phyloP scores from a whole-genome alignment of 2,888 invertebrate species.

The Rotaria macrura region DNA sequence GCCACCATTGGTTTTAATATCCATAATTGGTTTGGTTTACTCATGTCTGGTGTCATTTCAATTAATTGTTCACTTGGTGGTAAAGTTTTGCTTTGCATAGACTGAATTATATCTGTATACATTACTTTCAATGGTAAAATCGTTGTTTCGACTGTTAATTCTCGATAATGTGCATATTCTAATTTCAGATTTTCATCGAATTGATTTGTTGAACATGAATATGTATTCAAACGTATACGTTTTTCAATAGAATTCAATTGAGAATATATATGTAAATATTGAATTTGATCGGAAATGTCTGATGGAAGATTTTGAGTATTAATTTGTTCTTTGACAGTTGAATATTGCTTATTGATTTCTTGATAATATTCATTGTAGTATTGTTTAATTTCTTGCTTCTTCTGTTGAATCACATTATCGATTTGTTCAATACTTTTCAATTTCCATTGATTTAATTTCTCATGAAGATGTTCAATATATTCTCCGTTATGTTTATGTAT shows the following conservation, averaged over 20 bases:
- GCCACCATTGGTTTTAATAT: background rate
- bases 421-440: background rate
- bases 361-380: background rate
- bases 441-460: background rate
- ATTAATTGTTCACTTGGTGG: background rate
- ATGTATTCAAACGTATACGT: background rate
- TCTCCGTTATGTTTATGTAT: background rate
- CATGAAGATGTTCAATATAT: background rate
- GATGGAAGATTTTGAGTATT: background rate
- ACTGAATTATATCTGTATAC: background rate
- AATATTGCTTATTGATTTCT: background rate
- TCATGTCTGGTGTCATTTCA: too few relatives aligned
- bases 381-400: background rate
- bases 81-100: too few relatives aligned
- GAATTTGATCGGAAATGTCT: background rate
- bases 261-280: background rate
- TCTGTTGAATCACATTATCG: background rate
- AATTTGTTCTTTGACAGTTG: background rate
- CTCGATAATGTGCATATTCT: background rate
- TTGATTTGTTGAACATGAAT: background rate
- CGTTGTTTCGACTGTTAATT: background rate
- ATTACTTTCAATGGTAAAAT: background rate
- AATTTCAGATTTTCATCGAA: background rate
- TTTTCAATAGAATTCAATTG: background rate
- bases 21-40: background rate